A percentile compares a stretch with the other conserved stretches of the same genome.
phyloP scores from a whole-genome alignment of 2,797 vertebrate species.

The Sebastes umbrosus region DNA sequence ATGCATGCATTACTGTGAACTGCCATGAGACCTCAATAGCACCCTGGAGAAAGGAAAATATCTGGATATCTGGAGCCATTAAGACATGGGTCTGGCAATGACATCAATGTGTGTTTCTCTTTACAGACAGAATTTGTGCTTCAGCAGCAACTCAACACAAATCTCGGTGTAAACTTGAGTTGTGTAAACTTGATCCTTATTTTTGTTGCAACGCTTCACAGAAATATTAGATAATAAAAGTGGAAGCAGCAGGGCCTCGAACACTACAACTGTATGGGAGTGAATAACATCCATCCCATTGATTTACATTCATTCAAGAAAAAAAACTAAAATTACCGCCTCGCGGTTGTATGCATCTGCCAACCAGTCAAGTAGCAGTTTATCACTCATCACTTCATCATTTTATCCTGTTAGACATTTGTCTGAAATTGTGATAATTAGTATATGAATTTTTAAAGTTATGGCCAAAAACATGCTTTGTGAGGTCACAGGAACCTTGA shows the following conservation, averaged over 20 bases:
- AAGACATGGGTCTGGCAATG: conserved; percentile 45
- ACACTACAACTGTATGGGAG: background rate
- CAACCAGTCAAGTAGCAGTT: too few species aligned
- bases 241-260: background rate
- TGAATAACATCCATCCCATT: background rate
- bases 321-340: background rate
- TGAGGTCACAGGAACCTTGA: too few species aligned
- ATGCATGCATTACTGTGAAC: conserved; percentile 28
- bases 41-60: conserved; percentile 49
- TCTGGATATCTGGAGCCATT: conserved; percentile 64
- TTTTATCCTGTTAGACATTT: too few species aligned
- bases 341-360: too few species aligned
- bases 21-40: conserved; percentile 34
- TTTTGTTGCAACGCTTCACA: background rate
- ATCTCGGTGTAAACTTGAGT: background rate
- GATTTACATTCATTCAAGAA: background rate
- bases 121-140: conserved; percentile 17
- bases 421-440: too few species aligned
- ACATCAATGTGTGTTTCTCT: conserved; percentile 43
- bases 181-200: background rate
- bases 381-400: too few species aligned
- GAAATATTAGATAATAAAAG: background rate
- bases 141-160: background rate
- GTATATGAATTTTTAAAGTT: too few species aligned
- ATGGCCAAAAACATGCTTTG: too few species aligned